These are phyloP conservation scores for Axis porcinus DNA, from an alignment of 2,113 vertebrate genomes.

Conservation along the genomic window DNA sequence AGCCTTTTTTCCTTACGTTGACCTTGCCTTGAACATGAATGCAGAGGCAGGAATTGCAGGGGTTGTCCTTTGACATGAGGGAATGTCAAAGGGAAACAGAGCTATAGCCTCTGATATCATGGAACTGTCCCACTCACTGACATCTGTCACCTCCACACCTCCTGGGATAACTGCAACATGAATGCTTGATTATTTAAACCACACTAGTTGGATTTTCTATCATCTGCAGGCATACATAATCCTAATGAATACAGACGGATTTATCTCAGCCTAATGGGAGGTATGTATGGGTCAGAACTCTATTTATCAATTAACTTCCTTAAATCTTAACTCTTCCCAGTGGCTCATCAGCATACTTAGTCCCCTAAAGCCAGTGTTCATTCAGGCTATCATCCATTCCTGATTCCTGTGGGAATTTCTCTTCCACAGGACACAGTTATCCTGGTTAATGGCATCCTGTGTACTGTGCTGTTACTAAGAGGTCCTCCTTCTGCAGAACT, in stretches of 20 bases:
- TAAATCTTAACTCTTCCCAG: not conserved
- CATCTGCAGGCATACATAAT: not conserved
- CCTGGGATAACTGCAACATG: not conserved
- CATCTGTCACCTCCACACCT: not conserved
- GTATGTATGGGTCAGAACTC: not conserved
- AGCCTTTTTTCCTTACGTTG: not conserved
- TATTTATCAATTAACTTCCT: not conserved
- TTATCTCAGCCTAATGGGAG: not conserved
- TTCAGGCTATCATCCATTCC: not conserved
- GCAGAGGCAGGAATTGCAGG: not conserved
- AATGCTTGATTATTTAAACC: not conserved
- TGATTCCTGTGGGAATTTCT: not conserved
- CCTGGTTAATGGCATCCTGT: not conserved
- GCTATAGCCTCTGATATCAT: not conserved
- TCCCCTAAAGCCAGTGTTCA: not conserved
- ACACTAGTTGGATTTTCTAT: not conserved
- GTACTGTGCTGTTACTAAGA: not conserved
- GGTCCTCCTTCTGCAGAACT: not conserved
- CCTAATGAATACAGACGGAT: not conserved
- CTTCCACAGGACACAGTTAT: not conserved
- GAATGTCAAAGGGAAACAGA: not conserved
- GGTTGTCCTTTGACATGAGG: not conserved
- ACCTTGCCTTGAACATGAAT: not conserved
- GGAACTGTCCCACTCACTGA: not conserved
- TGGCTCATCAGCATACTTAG: not conserved